phyloP scores from a whole-genome alignment of 2,888 invertebrate genomes.

The Leucophenga maculata region DNA sequence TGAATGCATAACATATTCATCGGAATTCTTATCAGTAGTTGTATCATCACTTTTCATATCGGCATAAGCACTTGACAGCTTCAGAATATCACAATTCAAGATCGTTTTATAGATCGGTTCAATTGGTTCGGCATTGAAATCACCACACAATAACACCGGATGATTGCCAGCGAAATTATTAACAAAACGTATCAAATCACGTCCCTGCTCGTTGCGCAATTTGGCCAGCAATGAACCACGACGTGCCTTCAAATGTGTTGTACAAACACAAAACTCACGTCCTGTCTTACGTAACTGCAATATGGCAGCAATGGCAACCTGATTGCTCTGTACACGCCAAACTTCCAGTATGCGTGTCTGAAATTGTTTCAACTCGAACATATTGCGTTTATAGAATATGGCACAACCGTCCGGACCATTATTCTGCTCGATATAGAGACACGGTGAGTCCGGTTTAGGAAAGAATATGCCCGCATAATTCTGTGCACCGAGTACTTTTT shows the following conservation, averaged over 20 bases:
- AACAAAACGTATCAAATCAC: slow-evolving; percentile 77
- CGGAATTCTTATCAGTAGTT: slow-evolving; percentile 34
- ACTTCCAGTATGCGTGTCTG: slow-evolving; percentile 79
- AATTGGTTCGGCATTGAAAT: slow-evolving; percentile 83
- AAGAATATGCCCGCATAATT: slow-evolving; percentile 81
- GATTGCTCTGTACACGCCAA: slow-evolving; percentile 83
- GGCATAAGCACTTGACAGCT: slow-evolving; percentile 75
- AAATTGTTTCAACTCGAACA: slow-evolving; percentile 76
- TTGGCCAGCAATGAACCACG: slow-evolving; percentile 79
- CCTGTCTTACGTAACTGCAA: slow-evolving; percentile 75
- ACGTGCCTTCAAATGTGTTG: slow-evolving; percentile 83
- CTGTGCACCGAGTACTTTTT: slow-evolving; percentile 76
- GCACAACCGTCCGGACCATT: slow-evolving; percentile 87
- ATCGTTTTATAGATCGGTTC: slow-evolving; percentile 81
- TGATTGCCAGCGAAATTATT: slow-evolving; percentile 72
- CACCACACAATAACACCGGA: slow-evolving; percentile 80
- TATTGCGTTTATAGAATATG: slow-evolving; percentile 79
- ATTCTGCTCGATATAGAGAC: slow-evolving; percentile 80
- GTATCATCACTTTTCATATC: slow-evolving; percentile 66
- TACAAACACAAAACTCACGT: slow-evolving; percentile 78
- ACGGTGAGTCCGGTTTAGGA: slow-evolving; percentile 85
- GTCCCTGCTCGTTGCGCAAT: slow-evolving; percentile 81
- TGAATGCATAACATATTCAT: slow-evolving; percentile 57
- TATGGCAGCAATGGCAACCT: slow-evolving; percentile 78
- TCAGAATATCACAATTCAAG: slow-evolving; percentile 71